A percentile compares a stretch with the other conserved stretches of the same genome.
phyloP scores from a whole-genome alignment of 2,113 vertebrate species.

The Anser cygnoides region DNA sequence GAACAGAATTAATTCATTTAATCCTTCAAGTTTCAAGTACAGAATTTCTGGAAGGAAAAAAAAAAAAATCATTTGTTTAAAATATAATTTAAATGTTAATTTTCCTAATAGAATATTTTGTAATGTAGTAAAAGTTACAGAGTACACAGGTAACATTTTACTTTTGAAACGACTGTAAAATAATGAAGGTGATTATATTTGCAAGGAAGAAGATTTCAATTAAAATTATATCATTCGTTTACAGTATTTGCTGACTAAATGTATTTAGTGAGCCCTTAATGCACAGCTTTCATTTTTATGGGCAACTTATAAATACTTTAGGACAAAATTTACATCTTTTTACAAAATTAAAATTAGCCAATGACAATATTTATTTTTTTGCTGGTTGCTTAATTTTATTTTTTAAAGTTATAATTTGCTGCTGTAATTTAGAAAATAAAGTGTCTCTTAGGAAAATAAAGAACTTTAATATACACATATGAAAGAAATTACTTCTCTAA shows the following conservation, averaged over 20 bases:
- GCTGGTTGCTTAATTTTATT: not conserved
- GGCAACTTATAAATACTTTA: not conserved
- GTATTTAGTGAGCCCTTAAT: not conserved
- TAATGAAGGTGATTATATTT: not conserved
- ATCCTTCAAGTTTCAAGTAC: not conserved
- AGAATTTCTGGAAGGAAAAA: not conserved
- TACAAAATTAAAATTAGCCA: not conserved
- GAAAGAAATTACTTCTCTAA: conserved; percentile 39
- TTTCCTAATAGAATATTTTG: not conserved
- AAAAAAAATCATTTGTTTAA: not conserved
- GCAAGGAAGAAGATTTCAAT: not conserved
- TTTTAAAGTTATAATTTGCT: not conserved
- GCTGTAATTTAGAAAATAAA: not conserved
- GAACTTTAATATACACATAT: not conserved
- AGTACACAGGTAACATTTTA: not conserved
- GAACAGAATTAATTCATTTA: not conserved
- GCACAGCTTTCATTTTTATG: not conserved
- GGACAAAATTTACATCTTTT: not conserved
- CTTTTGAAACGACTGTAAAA: not conserved
- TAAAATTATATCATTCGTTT: not conserved
- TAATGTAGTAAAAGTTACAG: not conserved
- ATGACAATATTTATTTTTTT: not conserved
- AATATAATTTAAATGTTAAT: not conserved
- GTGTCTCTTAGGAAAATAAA: not conserved
- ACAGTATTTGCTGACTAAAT: not conserved